These are phyloP conservation scores for Epinotia demarniana DNA, from an alignment of 2,888 invertebrate species.

Conservation along the genomic window DNA sequence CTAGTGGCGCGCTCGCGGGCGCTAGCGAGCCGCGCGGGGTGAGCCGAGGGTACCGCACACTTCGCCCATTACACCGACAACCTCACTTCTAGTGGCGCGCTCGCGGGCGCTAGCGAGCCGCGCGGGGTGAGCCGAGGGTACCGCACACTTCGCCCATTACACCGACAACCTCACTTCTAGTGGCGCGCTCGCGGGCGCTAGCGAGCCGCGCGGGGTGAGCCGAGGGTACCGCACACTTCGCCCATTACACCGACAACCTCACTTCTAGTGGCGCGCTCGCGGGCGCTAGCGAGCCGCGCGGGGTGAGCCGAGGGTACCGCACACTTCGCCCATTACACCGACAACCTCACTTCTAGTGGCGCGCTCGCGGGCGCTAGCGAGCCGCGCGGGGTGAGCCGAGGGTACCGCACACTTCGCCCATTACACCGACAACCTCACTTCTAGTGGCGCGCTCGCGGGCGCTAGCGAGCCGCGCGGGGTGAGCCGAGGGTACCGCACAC, in stretches of 20 bases:
- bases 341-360: not conserved
- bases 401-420: not conserved
- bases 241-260: fast-evolving
- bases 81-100: not conserved
- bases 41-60: not conserved
- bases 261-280: not conserved
- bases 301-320: not conserved
- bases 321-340: not conserved
- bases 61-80: not conserved
- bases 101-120: not conserved
- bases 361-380: not conserved
- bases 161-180: too few species aligned
- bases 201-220: too few species aligned
- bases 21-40: too few species aligned
- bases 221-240: not conserved
- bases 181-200: not conserved
- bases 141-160: not conserved
- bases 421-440: too few species aligned
- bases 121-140: not conserved
- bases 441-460: not conserved
- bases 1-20: not conserved
- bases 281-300: not conserved
- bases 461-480: too few species aligned
- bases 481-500: not conserved
- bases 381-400: not conserved